phyloP scores from a whole-genome alignment of 2,888 invertebrate species.

The Pherbina coryleti region DNA sequence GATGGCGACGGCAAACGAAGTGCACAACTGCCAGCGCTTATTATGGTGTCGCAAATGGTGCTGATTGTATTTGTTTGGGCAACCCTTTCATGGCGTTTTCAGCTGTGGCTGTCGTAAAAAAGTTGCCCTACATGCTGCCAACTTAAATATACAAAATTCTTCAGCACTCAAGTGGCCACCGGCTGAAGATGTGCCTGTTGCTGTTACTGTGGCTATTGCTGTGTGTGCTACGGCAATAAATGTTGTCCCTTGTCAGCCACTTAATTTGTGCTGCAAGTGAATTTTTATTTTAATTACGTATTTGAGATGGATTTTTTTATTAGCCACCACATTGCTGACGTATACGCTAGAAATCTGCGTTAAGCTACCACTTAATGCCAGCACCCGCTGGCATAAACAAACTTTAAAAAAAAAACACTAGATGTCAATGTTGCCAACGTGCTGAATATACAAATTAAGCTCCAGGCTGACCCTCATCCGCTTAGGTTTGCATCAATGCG shows the following conservation, averaged over 20 bases:
- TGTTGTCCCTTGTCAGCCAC: slow-evolving; percentile 33
- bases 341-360: background rate
- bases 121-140: background rate
- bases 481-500: background rate
- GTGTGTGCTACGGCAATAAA: background rate
- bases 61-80: background rate
- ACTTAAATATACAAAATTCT: background rate
- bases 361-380: no score
- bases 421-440: background rate
- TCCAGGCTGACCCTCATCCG: background rate
- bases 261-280: slow-evolving; percentile 43
- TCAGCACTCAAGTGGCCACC: background rate
- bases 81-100: background rate
- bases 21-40: background rate
- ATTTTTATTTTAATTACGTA: slow-evolving; percentile 44
- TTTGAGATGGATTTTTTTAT: slow-evolving; percentile 31
- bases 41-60: background rate
- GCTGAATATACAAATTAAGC: no score
- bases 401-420: background rate
- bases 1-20: no score
- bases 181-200: background rate
- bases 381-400: no score
- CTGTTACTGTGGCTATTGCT: background rate
- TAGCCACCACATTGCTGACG: background rate
- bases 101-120: background rate